phyloP scores from a whole-genome alignment of 2,113 vertebrate genomes.

The Gobio gobio region DNA sequence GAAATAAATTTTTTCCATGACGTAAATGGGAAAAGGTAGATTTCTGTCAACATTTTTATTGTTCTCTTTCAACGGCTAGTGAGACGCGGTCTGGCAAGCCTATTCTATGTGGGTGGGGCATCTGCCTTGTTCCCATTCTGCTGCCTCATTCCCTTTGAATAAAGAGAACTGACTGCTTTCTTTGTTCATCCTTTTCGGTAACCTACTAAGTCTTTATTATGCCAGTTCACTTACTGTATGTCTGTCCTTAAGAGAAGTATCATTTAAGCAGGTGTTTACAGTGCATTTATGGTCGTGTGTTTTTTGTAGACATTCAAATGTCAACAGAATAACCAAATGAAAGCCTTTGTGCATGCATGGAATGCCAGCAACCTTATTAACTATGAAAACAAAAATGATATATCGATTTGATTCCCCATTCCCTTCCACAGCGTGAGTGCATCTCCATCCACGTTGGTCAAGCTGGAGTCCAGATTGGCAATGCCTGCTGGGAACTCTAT shows the following conservation, averaged over 20 bases:
- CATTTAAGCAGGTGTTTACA: background rate
- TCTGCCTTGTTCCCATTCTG: conserved; percentile 36
- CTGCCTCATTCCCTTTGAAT: conserved; percentile 47
- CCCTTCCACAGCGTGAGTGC: conserved; percentile 70
- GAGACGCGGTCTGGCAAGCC: conserved; percentile 28
- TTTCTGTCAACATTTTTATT: background rate
- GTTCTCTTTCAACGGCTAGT: conserved; percentile 24
- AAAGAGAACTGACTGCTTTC: conserved; percentile 31
- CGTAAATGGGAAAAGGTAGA: background rate
- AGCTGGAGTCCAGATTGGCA: conserved; percentile 72
- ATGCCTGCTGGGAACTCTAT: conserved; percentile 62
- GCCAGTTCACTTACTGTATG: background rate
- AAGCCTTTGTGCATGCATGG: background rate
- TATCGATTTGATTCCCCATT: background rate
- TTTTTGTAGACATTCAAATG: too few relatives aligned
- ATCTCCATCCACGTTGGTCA: conserved; percentile 76
- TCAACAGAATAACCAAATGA: background rate
- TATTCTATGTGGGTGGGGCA: conserved; percentile 55
- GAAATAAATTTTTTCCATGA: background rate
- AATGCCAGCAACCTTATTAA: background rate
- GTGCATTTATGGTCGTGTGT: background rate
- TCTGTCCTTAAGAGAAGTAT: background rate
- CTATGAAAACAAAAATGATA: background rate
- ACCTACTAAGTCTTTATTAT: conserved; percentile 10
- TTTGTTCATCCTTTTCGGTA: conserved; percentile 36